Evolutionary conservation across 2,888 invertebrate genomes (phyloP).

Genomic region (Chrysolina haemoptera): DNA sequence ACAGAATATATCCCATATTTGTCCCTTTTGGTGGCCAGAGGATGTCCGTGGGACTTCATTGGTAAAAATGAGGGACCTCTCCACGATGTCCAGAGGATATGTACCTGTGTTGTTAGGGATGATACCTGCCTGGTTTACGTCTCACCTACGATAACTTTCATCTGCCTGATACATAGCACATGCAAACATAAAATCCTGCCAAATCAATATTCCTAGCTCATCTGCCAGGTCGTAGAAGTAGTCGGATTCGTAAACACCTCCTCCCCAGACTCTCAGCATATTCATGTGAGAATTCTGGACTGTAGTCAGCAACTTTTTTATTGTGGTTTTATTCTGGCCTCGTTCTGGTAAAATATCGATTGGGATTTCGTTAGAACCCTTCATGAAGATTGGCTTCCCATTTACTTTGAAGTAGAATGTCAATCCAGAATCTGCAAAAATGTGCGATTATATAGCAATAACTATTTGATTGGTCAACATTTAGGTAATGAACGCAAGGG

Average conservation of each 20-base stretch:
- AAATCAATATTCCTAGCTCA: slow-evolving; percentile 90
- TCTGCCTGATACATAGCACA: slow-evolving; percentile 93
- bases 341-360: slow-evolving; percentile 87
- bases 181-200: slow-evolving; percentile 99
- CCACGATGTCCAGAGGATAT: too few relatives aligned
- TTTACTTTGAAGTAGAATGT: slow-evolving; percentile 93
- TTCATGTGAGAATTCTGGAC: slow-evolving; percentile 89
- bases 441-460: too few relatives aligned
- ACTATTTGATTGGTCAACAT: too few relatives aligned
- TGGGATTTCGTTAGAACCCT: slow-evolving; percentile 96
- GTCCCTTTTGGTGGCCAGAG: too few relatives aligned
- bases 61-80: too few relatives aligned
- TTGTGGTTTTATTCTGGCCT: slow-evolving; percentile 73
- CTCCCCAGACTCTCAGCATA: slow-evolving; percentile 98
- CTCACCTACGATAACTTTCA: slow-evolving; percentile 78
- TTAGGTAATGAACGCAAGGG: too few relatives aligned
- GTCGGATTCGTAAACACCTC: slow-evolving; percentile 95
- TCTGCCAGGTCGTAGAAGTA: slow-evolving; percentile 91
- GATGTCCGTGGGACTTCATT: too few relatives aligned
- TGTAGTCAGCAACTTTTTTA: slow-evolving; percentile 78
- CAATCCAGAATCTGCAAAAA: slow-evolving; percentile 71
- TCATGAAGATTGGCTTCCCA: slow-evolving; percentile 89
- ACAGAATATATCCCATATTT: too few relatives aligned
- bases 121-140: slow-evolving; percentile 16
- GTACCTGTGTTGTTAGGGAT: too few relatives aligned